Evolutionary conservation across 1,140 invertebrate species (phyloP), one percentile per base, ranked within the genome.

Genomic region (Temnothorax curvispinosus): DNA sequence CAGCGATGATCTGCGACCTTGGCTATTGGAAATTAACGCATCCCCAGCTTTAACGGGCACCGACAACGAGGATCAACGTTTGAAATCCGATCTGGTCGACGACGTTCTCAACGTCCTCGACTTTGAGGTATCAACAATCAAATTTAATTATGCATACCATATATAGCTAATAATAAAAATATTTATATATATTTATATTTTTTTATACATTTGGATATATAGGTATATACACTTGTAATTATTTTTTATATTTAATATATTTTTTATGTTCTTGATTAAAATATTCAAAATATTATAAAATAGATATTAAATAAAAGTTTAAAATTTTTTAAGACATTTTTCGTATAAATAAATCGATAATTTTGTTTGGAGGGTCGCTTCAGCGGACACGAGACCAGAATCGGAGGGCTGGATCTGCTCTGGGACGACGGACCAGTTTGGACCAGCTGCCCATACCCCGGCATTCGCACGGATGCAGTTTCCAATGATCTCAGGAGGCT

Each of bases 21-120:
- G 97, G 96, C 91, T 97, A 18, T 92, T 97, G 54, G 97, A 97
- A 91, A 95, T 96, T 56, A 97, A 97, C 92, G 96, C 97, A 15
- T 97, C 96, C 21, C 97, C 97, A 0, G 96, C 96, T 38, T 92
- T 97, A 65, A 96, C 96, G 4, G 95, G 96, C n/a, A 97, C 96
- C 2, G 96, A 96, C 75, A 94, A 94, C 38, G 96, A 96, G 86
- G 96, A 97, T 89, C 94, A 95, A 80, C 88, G 92, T 15, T 71
- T 96, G 27, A 96, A 96, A 81, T 96, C 94, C 84, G 93, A 94
- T 56, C 80, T 96, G 4, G 75, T 96, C 38, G 93, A 95, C 78
- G 95, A 96, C 85, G 93, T 94, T 0, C 86, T 96, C 8, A 94
- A 95, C 60, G 89, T 96, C 32, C 87, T 96, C 35, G 95, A 96